Percentiles rank a stretch among this genome's conserved stretches.
These are phyloP conservation scores for Indicator maculatus DNA, from an alignment of 2,113 vertebrate species.

Conservation along the genomic window DNA sequence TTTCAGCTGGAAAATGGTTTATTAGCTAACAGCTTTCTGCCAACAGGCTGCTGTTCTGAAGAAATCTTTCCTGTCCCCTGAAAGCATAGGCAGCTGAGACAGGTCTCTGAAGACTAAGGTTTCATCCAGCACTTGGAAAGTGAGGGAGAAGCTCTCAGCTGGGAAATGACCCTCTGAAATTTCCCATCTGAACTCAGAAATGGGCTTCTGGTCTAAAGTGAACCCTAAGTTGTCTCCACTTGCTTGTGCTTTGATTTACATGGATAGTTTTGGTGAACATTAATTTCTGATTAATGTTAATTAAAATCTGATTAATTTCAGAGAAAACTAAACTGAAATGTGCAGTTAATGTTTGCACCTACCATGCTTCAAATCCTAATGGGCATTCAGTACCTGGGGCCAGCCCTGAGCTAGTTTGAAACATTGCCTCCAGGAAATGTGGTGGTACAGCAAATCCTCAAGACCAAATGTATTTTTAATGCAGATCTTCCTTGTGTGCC, in stretches of 20 bases:
- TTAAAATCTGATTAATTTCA: not conserved
- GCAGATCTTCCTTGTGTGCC: not conserved
- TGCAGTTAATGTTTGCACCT: not conserved
- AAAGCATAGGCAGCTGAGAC: not conserved
- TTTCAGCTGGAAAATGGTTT: not conserved
- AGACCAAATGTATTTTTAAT: not conserved
- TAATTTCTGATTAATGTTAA: too few species aligned
- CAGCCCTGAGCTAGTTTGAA: not conserved
- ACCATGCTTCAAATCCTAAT: not conserved
- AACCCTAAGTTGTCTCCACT: not conserved
- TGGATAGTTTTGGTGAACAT: not conserved
- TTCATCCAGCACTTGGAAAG: not conserved
- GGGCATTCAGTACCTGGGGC: not conserved
- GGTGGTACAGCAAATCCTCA: not conserved
- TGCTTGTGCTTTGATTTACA: not conserved
- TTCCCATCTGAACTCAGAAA: not conserved
- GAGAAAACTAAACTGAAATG: not conserved
- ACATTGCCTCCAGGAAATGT: fast-evolving
- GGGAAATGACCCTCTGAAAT: not conserved
- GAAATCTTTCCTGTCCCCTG: not conserved
- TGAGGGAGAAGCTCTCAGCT: not conserved
- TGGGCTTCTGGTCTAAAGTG: not conserved
- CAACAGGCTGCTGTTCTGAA: not conserved
- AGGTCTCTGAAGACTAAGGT: not conserved
- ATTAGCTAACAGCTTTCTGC: not conserved